Evolutionary conservation across 2,888 invertebrate species (phyloP).

Genomic region (Scaeva pyrastri): DNA sequence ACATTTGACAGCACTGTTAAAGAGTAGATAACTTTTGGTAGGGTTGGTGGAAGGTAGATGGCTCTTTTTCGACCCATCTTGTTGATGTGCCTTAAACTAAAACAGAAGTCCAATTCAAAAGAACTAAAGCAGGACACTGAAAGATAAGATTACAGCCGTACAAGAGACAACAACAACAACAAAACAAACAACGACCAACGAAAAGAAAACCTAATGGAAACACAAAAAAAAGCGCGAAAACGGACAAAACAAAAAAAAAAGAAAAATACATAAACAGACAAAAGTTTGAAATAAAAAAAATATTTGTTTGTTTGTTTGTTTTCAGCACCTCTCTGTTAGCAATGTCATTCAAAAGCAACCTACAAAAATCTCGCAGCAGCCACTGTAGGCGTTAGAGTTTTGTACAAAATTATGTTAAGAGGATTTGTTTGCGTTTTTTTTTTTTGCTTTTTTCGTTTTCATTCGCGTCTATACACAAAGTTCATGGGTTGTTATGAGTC

Average conservation of each 20-base stretch:
- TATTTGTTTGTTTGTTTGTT: slow-evolving; percentile 56
- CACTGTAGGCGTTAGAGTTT: slow-evolving; percentile 65
- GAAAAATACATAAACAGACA: slow-evolving; percentile 20
- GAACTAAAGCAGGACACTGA: slow-evolving; percentile 59
- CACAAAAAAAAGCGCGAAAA: slow-evolving; percentile 23
- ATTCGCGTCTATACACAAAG: neutral
- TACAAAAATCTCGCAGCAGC: slow-evolving; percentile 54
- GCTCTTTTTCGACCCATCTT: slow-evolving; percentile 43
- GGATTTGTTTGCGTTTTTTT: slow-evolving; percentile 63
- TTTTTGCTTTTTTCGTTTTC: slow-evolving; percentile 9
- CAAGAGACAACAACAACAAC: slow-evolving; percentile 6
- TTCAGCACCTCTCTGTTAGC: slow-evolving; percentile 69
- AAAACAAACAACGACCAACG: neutral
- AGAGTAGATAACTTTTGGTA: neutral
- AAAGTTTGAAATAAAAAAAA: slow-evolving; percentile 12
- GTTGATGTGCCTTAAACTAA: slow-evolving; percentile 56
- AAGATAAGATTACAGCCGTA: slow-evolving; percentile 32
- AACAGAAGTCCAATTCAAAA: slow-evolving; percentile 64
- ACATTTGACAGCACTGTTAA: neutral
- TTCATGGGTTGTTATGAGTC: slow-evolving; percentile 10
- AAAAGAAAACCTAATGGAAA: slow-evolving; percentile 29
- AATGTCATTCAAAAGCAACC: slow-evolving; percentile 56
- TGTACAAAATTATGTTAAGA: slow-evolving; percentile 69
- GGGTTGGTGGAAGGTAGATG: neutral
- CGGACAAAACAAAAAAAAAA: slow-evolving; percentile 13